Percentiles rank a stretch among this genome's conserved stretches.
Conservation (phyloP, 2,888 invertebrate genomes). For the Noctua janthina region DNA sequence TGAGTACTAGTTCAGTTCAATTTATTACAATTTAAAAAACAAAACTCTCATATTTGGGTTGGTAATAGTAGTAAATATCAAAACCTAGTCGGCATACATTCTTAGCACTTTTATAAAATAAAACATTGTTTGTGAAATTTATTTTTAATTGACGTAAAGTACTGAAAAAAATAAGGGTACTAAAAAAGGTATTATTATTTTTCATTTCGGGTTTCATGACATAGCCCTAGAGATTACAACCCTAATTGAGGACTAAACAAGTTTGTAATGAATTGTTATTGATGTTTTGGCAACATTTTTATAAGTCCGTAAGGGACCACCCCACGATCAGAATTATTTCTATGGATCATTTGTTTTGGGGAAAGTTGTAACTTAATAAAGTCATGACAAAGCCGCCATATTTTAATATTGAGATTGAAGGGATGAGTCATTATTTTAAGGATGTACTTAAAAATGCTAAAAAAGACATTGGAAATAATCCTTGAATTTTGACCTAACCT, state of each 20-base stretch:
- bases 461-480: not conserved
- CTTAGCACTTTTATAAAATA: not conserved
- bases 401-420: not conserved
- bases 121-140: not conserved
- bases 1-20: not conserved
- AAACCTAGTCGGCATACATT: no score
- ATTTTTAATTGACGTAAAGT: not conserved
- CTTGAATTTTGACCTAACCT: not conserved
- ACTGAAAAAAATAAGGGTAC: not conserved
- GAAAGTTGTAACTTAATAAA: not conserved
- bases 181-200: not conserved
- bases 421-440: not conserved
- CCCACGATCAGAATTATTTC: not conserved
- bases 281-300: conserved; percentile 18
- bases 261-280: conserved; percentile 9
- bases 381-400: not conserved
- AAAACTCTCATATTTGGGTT: no score
- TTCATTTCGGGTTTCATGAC: conserved; percentile 2
- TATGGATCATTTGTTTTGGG: not conserved
- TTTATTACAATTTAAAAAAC: not conserved
- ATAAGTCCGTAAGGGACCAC: conserved; percentile 1
- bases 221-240: conserved; percentile 3
- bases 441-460: not conserved
- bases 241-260: conserved; percentile 26
- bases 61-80: no score